Conservation (phyloP, 2,888 invertebrate species). For the Lasioglossum villosulum region DNA sequence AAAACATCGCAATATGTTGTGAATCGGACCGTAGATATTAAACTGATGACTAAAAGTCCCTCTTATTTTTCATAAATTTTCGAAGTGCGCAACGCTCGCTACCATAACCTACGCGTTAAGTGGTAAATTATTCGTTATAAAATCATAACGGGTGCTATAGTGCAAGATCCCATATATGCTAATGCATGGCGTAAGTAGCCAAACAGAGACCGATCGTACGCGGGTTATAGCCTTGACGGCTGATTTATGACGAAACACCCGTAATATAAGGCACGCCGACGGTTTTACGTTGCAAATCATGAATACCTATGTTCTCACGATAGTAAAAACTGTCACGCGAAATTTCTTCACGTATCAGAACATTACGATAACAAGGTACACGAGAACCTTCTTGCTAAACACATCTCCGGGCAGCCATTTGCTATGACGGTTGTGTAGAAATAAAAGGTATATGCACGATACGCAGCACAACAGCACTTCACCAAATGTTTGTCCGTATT, state of each 20-base stretch:
- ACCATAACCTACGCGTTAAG: constrained; percentile 31
- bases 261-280: constrained; percentile 56
- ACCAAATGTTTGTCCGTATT: constrained; percentile 67
- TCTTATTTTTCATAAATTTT: constrained; percentile 56
- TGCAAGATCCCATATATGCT: constrained; percentile 70
- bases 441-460: constrained; percentile 79
- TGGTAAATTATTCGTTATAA: constrained; percentile 49
- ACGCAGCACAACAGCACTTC: constrained; percentile 75
- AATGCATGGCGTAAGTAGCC: constrained; percentile 71
- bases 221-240: constrained; percentile 67
- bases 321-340: constrained; percentile 43
- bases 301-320: constrained; percentile 29
- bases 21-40: constrained; percentile 48
- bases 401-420: constrained; percentile 80
- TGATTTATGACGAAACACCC: constrained; percentile 65
- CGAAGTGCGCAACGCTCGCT: neutral
- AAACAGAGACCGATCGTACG: constrained; percentile 67
- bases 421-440: constrained; percentile 80
- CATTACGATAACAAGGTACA: constrained; percentile 58
- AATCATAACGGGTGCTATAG: constrained; percentile 56
- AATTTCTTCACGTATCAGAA: constrained; percentile 36
- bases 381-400: constrained; percentile 65
- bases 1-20: constrained; percentile 51
- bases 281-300: constrained; percentile 40
- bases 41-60: constrained; percentile 72